A percentile compares a stretch with the other conserved stretches of the same genome.
Evolutionary conservation across 2,113 vertebrate species (phyloP).

Genomic region (Morphnarchus princeps): DNA sequence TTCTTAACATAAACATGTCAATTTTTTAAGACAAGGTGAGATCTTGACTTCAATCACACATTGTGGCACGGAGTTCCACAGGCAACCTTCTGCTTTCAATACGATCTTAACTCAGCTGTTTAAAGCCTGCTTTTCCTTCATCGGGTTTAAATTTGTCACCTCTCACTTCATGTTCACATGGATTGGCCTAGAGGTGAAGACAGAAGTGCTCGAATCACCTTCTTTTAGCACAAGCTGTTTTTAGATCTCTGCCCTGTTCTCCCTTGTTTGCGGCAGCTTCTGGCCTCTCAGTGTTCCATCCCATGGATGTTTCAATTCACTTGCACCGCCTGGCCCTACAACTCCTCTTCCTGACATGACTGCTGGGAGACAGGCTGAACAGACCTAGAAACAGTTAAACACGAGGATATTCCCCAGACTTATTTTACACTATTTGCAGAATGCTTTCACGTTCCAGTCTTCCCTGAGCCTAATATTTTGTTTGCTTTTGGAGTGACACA

Average conservation of each 20-base stretch:
- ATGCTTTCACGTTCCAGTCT: neutral
- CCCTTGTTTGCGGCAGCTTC: neutral
- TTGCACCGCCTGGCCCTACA: neutral
- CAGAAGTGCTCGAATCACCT: neutral
- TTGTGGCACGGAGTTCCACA: neutral
- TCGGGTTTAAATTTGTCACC: neutral
- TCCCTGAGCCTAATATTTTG: constrained; percentile 45
- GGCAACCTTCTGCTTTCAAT: neutral
- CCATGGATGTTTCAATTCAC: neutral
- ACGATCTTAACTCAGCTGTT: neutral
- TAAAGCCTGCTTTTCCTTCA: neutral
- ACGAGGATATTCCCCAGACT: neutral
- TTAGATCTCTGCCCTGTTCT: neutral
- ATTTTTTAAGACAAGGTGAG: neutral
- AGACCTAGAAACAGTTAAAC: neutral
- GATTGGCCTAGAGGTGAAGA: neutral
- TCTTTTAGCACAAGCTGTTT: neutral
- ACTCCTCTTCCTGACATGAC: neutral
- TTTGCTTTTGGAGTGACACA: constrained; percentile 44
- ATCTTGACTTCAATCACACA: neutral
- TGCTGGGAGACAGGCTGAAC: neutral
- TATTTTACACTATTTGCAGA: constrained; percentile 44
- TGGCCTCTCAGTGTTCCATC: neutral
- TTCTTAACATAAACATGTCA: neutral
- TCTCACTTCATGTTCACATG: neutral